Base-by-base conservation (phyloP, 2,113 vertebrate species). In the Tachysurus vachellii region DNA sequence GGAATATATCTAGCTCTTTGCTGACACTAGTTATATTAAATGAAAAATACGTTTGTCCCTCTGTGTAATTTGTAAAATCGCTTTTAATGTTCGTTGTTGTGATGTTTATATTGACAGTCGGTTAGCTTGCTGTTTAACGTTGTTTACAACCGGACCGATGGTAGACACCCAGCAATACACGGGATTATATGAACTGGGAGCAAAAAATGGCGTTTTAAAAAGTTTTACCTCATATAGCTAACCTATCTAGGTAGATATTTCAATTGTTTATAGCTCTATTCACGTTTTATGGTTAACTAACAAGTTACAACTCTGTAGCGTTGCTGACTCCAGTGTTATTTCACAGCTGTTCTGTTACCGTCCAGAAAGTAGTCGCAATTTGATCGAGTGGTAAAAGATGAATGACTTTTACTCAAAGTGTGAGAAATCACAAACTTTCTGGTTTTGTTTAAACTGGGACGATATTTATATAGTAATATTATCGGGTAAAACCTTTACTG, bases 311-410 rank as follows among this genome's bases (percentile, higher is more conserved):
- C 26, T 61, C 62, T 17, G 1, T n/a, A 79, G 21, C 26, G 28
- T 13, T 21, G 23, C 76, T 62, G 21, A 8, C 9, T 85, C 47
- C 28, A 16, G 47, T 36, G 28, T 61, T 77, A 16, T 56, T 86
- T 44, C 17, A 56, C 85, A 86, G 71, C 85, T 68, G 73, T 54
- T 85, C 36, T 50, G 50, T 73, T 84, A 53, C 10, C 23, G 21
- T 17, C 2, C 13, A 12, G 19, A 54, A 83, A 54, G 44, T 54
- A 47, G 83, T 47, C 4, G 26, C 31, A 19, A 61, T 77, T 77
- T 50, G 42, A 62, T 13, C 16, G 61, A 68, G 21, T 47, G n/a
- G 47, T 85, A 47, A 53, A 28, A 10, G 47, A 10, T 44, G 14
- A 10, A 61, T 13, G 56, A 61, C 62, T 76, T 85, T 13, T 36